These are phyloP conservation scores for Pseudoatta argentina DNA, from an alignment of 1,140 invertebrate genomes.

Conservation along the genomic window DNA sequence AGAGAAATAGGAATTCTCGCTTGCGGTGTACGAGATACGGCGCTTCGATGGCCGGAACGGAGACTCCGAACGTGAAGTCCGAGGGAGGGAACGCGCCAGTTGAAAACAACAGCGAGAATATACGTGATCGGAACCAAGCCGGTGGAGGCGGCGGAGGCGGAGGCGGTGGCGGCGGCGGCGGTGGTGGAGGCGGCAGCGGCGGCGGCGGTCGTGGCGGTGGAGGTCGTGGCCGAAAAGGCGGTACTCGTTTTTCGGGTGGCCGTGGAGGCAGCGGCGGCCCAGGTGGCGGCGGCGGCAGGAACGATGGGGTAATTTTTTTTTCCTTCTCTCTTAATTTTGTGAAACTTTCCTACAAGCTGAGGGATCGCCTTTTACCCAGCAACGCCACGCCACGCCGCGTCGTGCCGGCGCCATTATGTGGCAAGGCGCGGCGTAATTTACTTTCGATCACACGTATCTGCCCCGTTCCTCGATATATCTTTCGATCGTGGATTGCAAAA, in stretches of 20 bases:
- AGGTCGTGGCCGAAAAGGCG: constrained; percentile 78
- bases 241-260: constrained; percentile 79
- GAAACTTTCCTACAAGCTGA: not conserved
- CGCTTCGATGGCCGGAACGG: constrained; percentile 76
- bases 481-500: not conserved
- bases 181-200: constrained; percentile 69
- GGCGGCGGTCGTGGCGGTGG: constrained; percentile 63
- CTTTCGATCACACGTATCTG: not conserved
- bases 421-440: not conserved
- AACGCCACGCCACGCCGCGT: not conserved
- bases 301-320: constrained; percentile 63
- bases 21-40: not conserved
- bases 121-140: constrained; percentile 69
- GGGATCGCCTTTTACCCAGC: not conserved
- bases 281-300: constrained; percentile 67
- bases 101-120: constrained; percentile 79
- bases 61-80: constrained; percentile 76
- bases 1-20: not conserved
- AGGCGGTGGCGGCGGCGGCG: constrained; percentile 70
- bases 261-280: constrained; percentile 71
- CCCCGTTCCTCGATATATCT: too few relatives aligned
- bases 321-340: not conserved
- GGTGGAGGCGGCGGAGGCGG: constrained; percentile 70
- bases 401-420: constrained; percentile 26
- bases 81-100: constrained; percentile 74